Conservation (phyloP, 35 echinoderm and acorn worm genomes). For the Eucidaris tribuloides region DNA sequence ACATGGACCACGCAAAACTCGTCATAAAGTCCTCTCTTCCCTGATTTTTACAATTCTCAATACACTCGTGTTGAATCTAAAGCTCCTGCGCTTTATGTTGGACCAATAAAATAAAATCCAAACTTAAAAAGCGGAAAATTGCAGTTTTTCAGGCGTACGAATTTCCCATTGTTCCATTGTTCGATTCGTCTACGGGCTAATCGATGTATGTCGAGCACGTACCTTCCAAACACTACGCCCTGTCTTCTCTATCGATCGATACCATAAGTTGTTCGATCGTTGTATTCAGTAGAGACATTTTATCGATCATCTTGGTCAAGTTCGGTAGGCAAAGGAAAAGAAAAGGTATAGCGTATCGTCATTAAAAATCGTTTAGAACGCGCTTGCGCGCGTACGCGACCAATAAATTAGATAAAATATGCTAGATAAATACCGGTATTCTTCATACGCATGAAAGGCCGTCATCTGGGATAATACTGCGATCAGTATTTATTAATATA, state of each 20-base stretch:
- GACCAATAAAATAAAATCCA: conserved; percentile 32
- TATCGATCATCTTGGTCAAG: conserved; percentile 23
- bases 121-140: conserved; percentile 5
- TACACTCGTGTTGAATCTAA: no score
- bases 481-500: no score
- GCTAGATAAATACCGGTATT: no score
- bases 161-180: not conserved
- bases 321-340: conserved; percentile 5
- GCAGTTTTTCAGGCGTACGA: not conserved
- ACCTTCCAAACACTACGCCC: not conserved
- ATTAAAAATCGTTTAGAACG: not conserved
- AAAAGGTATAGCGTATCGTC: not conserved
- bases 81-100: no score
- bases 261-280: not conserved
- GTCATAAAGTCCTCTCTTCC: no score
- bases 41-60: no score
- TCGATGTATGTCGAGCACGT: not conserved
- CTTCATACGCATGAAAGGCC: no score
- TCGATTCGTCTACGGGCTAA: not conserved
- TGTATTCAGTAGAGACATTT: not conserved
- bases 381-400: no score
- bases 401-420: no score
- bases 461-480: no score
- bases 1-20: no score
- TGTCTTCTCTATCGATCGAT: not conserved